phyloP scores from a whole-genome alignment of 2,797 vertebrate species.

The Petrocephalus sullivani region DNA sequence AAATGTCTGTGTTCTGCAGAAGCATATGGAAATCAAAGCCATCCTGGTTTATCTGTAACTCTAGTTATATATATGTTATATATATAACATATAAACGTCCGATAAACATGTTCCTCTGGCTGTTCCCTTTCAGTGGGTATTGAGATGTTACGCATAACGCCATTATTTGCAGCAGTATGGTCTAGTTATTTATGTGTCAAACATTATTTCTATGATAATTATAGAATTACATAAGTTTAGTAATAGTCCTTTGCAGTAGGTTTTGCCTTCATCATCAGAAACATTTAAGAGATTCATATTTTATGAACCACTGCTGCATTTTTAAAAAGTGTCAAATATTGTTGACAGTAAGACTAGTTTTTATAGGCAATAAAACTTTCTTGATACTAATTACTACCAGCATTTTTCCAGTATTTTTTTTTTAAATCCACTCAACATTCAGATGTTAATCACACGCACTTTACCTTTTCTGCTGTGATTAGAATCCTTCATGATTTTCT shows the following conservation, averaged over 20 bases:
- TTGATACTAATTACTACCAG: background rate
- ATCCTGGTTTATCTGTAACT: background rate
- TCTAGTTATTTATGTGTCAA: background rate
- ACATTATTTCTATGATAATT: background rate
- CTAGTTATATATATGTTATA: background rate
- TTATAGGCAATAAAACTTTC: background rate
- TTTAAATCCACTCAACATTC: background rate
- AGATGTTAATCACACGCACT: background rate
- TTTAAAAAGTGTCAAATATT: background rate
- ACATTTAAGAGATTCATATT: background rate
- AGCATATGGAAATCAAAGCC: background rate
- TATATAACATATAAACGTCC: background rate
- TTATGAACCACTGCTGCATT: background rate
- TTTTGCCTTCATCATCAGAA: background rate
- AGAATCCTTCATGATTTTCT: conserved; percentile 85
- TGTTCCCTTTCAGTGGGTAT: background rate
- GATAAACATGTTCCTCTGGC: background rate
- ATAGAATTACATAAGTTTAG: background rate
- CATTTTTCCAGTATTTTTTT: background rate
- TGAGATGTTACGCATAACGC: background rate
- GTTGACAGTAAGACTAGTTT: background rate
- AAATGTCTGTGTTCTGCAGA: background rate
- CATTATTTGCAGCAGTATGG: background rate
- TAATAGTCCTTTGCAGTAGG: background rate
- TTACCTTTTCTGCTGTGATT: conserved; percentile 67